Percentiles rank a stretch among this genome's conserved stretches.
Evolutionary conservation across 2,888 invertebrate species (phyloP).

Genomic region (Noctua pronuba): DNA sequence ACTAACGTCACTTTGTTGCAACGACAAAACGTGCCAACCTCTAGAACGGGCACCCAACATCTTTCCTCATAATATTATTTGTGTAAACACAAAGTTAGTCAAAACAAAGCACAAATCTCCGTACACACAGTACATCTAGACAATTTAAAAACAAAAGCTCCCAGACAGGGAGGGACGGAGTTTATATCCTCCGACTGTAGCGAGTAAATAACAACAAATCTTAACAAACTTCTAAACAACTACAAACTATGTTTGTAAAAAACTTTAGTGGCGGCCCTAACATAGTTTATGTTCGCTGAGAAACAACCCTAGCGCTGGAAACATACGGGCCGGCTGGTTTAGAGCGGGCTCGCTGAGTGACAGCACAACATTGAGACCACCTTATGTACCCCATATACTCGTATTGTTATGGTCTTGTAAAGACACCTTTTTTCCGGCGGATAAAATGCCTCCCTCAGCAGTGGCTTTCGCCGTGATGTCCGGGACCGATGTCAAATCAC

Average conservation of each 20-base stretch:
- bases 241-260: conserved; percentile 56
- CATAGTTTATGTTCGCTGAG: conserved; percentile 45
- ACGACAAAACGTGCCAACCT: not conserved
- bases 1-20: not conserved
- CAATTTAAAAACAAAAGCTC: conserved; percentile 51
- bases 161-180: conserved; percentile 49
- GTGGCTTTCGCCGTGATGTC: not conserved
- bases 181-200: conserved; percentile 37
- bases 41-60: not conserved
- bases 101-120: conserved; percentile 32
- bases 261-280: conserved; percentile 46
- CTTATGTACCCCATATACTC: not conserved
- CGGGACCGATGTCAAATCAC: not conserved
- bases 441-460: not conserved
- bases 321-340: conserved; percentile 1
- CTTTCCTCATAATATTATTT: conserved; percentile 11
- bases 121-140: conserved; percentile 12
- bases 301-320: conserved; percentile 21
- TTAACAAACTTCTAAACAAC: conserved; percentile 56
- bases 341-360: not conserved
- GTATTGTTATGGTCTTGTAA: not conserved
- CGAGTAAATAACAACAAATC: conserved; percentile 64
- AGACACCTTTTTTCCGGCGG: not conserved
- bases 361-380: not conserved
- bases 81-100: conserved; percentile 28